These are phyloP conservation scores for Alces alces DNA, from an alignment of 2,113 vertebrate species.

Conservation along the genomic window DNA sequence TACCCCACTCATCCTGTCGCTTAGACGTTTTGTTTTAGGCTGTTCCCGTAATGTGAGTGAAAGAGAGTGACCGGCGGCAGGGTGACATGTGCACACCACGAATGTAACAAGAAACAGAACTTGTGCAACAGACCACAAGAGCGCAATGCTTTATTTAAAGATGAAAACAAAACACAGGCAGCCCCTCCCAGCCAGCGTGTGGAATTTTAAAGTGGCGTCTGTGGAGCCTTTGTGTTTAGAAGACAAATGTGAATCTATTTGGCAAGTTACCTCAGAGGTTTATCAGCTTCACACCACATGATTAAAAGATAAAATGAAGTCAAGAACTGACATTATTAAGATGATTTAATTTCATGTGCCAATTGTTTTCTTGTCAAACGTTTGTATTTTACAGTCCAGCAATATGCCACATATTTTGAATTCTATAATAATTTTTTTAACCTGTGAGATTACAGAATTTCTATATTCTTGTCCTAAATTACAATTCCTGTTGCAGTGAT, in stretches of 20 bases:
- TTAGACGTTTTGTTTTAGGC: slow-evolving; percentile 66
- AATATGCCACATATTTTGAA: slow-evolving; percentile 43
- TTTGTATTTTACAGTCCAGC: slow-evolving; percentile 51
- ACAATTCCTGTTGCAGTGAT: background rate
- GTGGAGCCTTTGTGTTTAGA: slow-evolving; percentile 34
- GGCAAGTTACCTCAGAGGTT: slow-evolving; percentile 9
- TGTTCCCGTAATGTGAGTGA: slow-evolving; percentile 54
- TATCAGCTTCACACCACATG: background rate
- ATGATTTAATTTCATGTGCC: slow-evolving; percentile 15
- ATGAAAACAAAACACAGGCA: slow-evolving; percentile 61
- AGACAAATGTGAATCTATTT: background rate
- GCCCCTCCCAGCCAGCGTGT: slow-evolving; percentile 17
- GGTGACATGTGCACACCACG: slow-evolving; percentile 57
- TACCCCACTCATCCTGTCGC: slow-evolving; percentile 71
- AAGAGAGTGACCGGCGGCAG: slow-evolving; percentile 52
- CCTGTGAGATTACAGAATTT: background rate
- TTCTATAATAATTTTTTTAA: background rate
- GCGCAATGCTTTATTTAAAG: slow-evolving; percentile 56
- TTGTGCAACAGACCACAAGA: slow-evolving; percentile 62
- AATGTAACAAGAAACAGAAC: slow-evolving; percentile 50
- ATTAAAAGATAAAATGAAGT: slow-evolving; percentile 50
- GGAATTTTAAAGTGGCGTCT: slow-evolving; percentile 36
- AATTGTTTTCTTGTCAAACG: background rate
- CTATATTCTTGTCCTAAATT: background rate
- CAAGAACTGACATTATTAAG: slow-evolving; percentile 18